Percentiles rank a stretch among this genome's conserved stretches.
Evolutionary conservation across 2,888 invertebrate species (phyloP).

Genomic region (Odontothrips loti): DNA sequence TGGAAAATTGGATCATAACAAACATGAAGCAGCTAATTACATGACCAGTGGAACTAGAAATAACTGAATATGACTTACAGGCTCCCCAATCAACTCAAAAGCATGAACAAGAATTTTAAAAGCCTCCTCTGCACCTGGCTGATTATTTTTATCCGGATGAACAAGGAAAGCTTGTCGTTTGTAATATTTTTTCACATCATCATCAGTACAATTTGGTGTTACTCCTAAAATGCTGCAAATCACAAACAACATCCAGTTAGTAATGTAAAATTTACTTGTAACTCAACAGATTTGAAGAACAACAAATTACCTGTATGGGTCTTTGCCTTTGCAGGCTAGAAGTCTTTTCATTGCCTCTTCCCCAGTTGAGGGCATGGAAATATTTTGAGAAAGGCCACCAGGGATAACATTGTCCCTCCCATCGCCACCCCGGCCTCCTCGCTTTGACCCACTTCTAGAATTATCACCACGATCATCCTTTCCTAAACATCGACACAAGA

Average conservation of each 20-base stretch:
- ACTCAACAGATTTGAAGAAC: not conserved
- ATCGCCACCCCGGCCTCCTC: not conserved
- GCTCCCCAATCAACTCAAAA: constrained; percentile 90
- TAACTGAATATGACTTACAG: constrained; percentile 53
- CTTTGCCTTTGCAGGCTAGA: constrained; percentile 89
- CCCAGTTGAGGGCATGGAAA: constrained; percentile 79
- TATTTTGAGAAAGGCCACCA: constrained; percentile 63
- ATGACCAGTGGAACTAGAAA: not conserved
- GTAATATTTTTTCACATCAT: constrained; percentile 92
- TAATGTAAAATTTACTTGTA: not conserved
- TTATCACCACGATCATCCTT: not conserved
- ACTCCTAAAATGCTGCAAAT: constrained; percentile 75
- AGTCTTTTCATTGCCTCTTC: constrained; percentile 93
- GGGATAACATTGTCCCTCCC: constrained; percentile 41
- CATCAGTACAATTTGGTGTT: constrained; percentile 80
- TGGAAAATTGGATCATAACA: constrained; percentile 43
- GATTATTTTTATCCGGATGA: constrained; percentile 93
- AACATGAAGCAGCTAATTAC: not conserved
- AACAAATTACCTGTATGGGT: constrained; percentile 71
- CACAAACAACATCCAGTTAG: constrained; percentile 33
- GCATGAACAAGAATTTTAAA: constrained; percentile 94
- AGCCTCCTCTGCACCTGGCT: constrained; percentile 92
- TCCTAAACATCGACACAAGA: not conserved
- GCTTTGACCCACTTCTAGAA: not conserved
- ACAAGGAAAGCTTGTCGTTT: constrained; percentile 89